Percentiles rank a stretch among this genome's conserved stretches.
phyloP scores from a whole-genome alignment of 2,113 vertebrate genomes.

The Xenopus tropicalis region DNA sequence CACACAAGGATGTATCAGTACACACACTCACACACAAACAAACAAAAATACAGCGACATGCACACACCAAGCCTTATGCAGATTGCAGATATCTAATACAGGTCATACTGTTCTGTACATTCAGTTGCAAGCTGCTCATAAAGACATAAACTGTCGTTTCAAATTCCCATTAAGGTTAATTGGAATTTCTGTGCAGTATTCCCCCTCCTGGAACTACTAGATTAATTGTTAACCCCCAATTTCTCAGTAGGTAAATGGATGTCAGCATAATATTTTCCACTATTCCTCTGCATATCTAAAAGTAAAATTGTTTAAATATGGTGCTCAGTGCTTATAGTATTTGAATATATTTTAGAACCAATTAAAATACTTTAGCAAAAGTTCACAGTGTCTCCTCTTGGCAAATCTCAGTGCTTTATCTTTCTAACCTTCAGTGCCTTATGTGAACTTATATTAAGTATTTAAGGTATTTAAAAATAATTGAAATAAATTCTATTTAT shows the following conservation, averaged over 20 bases:
- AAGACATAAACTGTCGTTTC: not conserved
- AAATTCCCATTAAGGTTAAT: not conserved
- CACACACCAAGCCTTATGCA: too few species aligned
- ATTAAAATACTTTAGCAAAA: not conserved
- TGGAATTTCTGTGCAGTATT: slow-evolving; percentile 2
- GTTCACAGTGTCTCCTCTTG: not conserved
- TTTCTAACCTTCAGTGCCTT: too few species aligned
- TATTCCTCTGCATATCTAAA: not conserved
- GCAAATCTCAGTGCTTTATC: not conserved
- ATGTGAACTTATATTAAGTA: too few species aligned
- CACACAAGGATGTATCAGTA: too few species aligned
- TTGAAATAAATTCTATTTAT: too few species aligned
- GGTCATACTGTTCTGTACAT: too few species aligned
- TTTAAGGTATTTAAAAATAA: too few species aligned
- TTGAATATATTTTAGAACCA: not conserved
- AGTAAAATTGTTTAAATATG: not conserved
- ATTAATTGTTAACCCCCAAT: not conserved
- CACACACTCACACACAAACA: too few species aligned
- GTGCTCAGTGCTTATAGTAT: not conserved
- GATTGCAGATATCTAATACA: too few species aligned
- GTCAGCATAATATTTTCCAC: not conserved
- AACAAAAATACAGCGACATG: not conserved
- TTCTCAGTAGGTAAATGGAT: not conserved
- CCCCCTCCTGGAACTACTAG: not conserved
- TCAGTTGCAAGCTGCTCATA: not conserved